phyloP scores from a whole-genome alignment of 2,888 invertebrate genomes.

The Sycophila texana region DNA sequence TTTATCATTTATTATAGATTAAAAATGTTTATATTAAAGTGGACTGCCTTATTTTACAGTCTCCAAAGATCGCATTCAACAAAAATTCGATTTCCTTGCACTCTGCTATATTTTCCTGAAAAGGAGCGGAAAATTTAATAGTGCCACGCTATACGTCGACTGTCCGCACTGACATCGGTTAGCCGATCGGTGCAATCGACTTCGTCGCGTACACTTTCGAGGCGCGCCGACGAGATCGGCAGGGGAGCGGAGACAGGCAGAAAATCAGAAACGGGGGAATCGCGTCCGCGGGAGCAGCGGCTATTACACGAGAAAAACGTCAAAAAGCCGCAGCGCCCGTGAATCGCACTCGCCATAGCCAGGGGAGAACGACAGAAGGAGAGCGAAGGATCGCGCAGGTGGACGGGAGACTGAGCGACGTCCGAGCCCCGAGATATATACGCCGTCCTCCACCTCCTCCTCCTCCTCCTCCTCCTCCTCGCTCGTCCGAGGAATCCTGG shows the following conservation, averaged over 20 bases:
- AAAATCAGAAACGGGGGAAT: conserved; percentile 2
- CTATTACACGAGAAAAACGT: conserved; percentile 54
- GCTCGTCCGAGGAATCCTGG: conserved; percentile 37
- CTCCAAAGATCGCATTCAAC: too few species aligned
- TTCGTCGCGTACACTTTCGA: too few species aligned
- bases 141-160: too few species aligned
- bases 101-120: too few species aligned
- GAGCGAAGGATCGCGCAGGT: not conserved
- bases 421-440: conserved; percentile 18
- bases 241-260: not conserved
- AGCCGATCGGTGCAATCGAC: too few species aligned
- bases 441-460: not conserved
- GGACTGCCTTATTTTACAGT: too few species aligned
- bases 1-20: too few species aligned
- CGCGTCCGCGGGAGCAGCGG: conserved; percentile 2
- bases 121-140: too few species aligned
- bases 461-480: not conserved
- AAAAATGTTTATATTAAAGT: too few species aligned
- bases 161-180: too few species aligned
- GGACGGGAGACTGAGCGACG: conserved; percentile 15
- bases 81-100: too few species aligned
- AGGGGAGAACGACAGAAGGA: not conserved
- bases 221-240: too few species aligned
- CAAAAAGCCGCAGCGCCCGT: conserved; percentile 21
- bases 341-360: not conserved